A percentile compares a stretch with the other conserved stretches of the same genome.
These are phyloP conservation scores for Latrodectus elegans DNA, from an alignment of 2,888 invertebrate species.

Conservation along the genomic window DNA sequence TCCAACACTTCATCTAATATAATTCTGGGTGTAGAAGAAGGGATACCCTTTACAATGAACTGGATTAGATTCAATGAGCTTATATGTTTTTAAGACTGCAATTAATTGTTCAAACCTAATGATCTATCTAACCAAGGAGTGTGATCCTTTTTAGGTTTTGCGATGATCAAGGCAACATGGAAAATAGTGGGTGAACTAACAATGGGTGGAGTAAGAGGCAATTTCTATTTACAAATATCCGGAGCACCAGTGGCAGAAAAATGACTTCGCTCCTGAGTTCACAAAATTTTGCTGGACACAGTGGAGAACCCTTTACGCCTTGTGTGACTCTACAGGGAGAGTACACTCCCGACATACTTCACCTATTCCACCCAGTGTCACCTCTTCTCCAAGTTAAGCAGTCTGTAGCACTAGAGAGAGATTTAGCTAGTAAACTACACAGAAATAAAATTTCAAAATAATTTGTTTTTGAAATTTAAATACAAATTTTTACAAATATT, in stretches of 20 bases:
- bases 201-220: constrained; percentile 2
- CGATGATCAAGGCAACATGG: neutral
- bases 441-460: too few relatives aligned
- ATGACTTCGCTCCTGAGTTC: neutral
- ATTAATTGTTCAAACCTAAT: too few relatives aligned
- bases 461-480: too few relatives aligned
- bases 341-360: neutral
- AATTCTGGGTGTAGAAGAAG: too few relatives aligned
- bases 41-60: too few relatives aligned
- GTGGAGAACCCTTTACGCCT: neutral
- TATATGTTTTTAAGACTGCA: too few relatives aligned
- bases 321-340: neutral
- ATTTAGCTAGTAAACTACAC: too few relatives aligned
- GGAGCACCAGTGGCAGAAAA: neutral
- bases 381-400: neutral
- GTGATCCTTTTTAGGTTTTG: constrained; percentile 1
- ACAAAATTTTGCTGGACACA: neutral
- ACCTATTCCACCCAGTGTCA: neutral
- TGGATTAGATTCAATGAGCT: too few relatives aligned
- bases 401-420: neutral
- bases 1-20: too few relatives aligned
- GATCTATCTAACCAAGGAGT: neutral
- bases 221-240: neutral
- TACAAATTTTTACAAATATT: too few relatives aligned
- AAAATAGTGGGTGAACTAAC: neutral